Conservation (phyloP, 2,888 invertebrate genomes). For the Sussaba pulchella region DNA sequence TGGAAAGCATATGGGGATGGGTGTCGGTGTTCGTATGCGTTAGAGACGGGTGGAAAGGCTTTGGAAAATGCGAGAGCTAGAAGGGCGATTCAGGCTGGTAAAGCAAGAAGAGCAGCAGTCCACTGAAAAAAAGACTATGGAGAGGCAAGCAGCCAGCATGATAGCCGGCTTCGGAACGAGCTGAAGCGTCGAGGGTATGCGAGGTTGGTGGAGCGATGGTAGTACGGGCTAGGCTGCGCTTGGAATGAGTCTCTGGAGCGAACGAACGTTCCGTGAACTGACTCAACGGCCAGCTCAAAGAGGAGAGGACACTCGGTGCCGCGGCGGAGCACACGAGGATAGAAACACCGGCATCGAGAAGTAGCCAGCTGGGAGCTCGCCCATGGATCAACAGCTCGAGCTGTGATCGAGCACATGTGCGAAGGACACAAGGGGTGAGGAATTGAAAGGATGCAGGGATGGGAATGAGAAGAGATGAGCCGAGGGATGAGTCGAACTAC, state of each 20-base stretch:
- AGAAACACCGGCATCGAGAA: constrained; percentile 16
- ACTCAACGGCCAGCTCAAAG: constrained; percentile 6
- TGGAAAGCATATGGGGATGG: constrained; percentile 5
- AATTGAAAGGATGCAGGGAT: constrained; percentile 13
- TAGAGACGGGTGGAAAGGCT: not conserved
- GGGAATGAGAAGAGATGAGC: constrained; percentile 4
- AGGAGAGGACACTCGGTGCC: constrained; percentile 17
- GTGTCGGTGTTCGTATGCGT: constrained; percentile 1
- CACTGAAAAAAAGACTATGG: constrained; percentile 15
- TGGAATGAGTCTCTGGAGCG: constrained; percentile 11
- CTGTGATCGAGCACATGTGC: constrained; percentile 17
- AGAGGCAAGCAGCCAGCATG: not conserved
- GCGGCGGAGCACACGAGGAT: not conserved
- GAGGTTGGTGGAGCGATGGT: constrained; percentile 7
- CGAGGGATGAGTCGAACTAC: constrained; percentile 1
- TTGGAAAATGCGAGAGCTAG: not conserved
- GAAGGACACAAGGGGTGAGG: constrained; percentile 30
- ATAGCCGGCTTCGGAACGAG: constrained; percentile 2
- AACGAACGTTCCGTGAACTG: constrained; percentile 17
- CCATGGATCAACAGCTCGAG: constrained; percentile 35
- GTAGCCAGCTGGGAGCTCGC: constrained; percentile 22
- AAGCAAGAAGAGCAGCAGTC: constrained; percentile 7
- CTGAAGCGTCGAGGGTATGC: constrained; percentile 8
- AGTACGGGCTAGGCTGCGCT: constrained; percentile 15
- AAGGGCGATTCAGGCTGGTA: not conserved